Base-by-base conservation (phyloP, 2,797 vertebrate species). In the Buphagus erythrorhynchus region DNA sequence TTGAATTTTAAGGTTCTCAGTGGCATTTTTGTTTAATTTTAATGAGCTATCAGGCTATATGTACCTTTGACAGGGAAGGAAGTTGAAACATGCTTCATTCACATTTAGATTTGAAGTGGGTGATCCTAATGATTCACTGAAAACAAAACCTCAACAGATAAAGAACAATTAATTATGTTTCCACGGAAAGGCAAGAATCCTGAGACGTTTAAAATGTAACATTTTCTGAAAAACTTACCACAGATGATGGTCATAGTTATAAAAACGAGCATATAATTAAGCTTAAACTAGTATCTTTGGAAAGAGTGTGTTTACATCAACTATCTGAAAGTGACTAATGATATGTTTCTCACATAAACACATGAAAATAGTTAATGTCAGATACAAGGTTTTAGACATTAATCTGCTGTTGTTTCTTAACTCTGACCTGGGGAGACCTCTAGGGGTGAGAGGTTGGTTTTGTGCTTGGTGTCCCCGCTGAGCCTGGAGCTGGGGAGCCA, bases 341-440 rank as follows among this genome's bases (percentile, higher is more conserved):
- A 25, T 29, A 33, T 3, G n/a, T 42, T 74, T 74, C 18, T 72
- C 42, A 40, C 15, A 40, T 40, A 43, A 58, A 61, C 35, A 51
- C 0, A 2, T 36, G 21, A 46, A 5, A 72, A 57, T 14, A 3
- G 28, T 35, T 63, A 46, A 74, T 21, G 12, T 13, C 42, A 55
- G 35, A n/a, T 25, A 49, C 11, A 74, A 94, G 57, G 19, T 54
- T 91, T 31, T 43, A 29, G 29, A 52, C 3, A n/a, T 67, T 59
- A 29, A 65, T 73, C 35, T 80, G 13, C n/a, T 3, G 7, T 73
- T 0, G 1, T 79, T 92, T 69, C 88, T 82, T 83, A 87, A 75
- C 29, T 96, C 68, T 96, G 91, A 96, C 93, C 86, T 93, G 88
- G 86, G 58, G 95, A 93, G 95, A 95, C 93, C 91, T 77, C 95